Conservation (phyloP, 2,113 vertebrate species). For the Plestiodon gilberti region DNA sequence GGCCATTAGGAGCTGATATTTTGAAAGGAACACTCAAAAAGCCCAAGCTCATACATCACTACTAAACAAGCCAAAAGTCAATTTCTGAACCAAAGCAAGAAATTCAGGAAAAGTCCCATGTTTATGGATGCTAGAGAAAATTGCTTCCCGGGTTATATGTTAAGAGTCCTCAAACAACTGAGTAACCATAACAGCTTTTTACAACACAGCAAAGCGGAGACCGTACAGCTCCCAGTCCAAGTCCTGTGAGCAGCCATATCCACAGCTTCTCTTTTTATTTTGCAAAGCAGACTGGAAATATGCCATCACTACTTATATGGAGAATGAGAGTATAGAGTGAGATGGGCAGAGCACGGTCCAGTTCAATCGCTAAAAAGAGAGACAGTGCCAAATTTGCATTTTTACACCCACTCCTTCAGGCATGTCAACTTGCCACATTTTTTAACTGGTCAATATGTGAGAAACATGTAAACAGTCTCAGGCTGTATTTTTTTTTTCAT, state of each 20-base stretch:
- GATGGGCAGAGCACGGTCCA: not conserved
- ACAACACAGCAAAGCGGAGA: slow-evolving; percentile 14
- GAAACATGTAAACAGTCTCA: too few relatives aligned
- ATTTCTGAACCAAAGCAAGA: too few relatives aligned
- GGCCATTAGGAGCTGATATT: too few relatives aligned
- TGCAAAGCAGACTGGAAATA: slow-evolving; percentile 8
- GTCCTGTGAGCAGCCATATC: slow-evolving; percentile 18
- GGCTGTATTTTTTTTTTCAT: too few relatives aligned
- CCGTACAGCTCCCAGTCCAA: slow-evolving; percentile 15
- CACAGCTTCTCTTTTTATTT: not conserved
- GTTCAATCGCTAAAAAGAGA: rapidly evolving
- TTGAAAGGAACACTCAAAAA: too few relatives aligned
- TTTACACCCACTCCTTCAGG: too few relatives aligned
- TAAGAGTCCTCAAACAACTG: not conserved
- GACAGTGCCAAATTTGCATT: not conserved
- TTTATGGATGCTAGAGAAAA: not conserved
- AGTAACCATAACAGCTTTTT: not conserved
- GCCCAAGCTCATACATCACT: too few relatives aligned
- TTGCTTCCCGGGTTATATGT: not conserved
- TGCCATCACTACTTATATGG: not conserved
- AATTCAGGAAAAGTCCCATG: too few relatives aligned
- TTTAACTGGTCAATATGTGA: too few relatives aligned
- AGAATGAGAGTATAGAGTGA: not conserved
- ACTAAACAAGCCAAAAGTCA: too few relatives aligned
- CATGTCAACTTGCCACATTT: too few relatives aligned